Conservation (phyloP, 2,113 vertebrate genomes). For the Tragelaphus imberbis region DNA sequence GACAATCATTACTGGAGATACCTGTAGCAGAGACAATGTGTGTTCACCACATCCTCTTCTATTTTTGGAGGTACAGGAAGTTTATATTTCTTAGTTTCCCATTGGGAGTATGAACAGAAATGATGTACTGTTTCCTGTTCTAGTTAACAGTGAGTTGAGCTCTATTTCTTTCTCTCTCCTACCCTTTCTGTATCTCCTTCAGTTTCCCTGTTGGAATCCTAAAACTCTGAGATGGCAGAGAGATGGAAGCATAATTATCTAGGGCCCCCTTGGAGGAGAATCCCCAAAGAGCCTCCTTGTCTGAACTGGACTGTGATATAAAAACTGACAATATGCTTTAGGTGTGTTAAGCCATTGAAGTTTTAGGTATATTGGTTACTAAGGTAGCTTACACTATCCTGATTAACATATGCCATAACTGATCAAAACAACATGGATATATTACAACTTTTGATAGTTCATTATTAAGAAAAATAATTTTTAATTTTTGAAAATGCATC, state of each 20-base stretch:
- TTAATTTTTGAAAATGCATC: not conserved
- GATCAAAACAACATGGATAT: not conserved
- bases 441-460: not conserved
- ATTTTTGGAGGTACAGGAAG: not conserved
- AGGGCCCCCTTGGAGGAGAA: not conserved
- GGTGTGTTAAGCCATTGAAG: not conserved
- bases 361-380: not conserved
- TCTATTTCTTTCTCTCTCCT: not conserved
- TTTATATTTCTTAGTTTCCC: not conserved
- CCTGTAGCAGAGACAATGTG: not conserved
- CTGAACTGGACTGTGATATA: not conserved
- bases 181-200: not conserved
- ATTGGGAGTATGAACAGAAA: not conserved
- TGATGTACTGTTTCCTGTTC: not conserved
- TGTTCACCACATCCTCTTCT: not conserved
- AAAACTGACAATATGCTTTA: not conserved
- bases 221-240: not conserved
- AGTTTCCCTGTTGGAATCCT: not conserved
- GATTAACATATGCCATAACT: not conserved
- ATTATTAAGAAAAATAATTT: not conserved
- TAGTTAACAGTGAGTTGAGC: not conserved
- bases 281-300: not conserved
- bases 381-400: not conserved
- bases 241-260: not conserved
- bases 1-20: not conserved